These are phyloP conservation scores for Amphiura filiformis DNA, from an alignment of 35 echinoderm and acorn worm genomes.

Conservation along the genomic window DNA sequence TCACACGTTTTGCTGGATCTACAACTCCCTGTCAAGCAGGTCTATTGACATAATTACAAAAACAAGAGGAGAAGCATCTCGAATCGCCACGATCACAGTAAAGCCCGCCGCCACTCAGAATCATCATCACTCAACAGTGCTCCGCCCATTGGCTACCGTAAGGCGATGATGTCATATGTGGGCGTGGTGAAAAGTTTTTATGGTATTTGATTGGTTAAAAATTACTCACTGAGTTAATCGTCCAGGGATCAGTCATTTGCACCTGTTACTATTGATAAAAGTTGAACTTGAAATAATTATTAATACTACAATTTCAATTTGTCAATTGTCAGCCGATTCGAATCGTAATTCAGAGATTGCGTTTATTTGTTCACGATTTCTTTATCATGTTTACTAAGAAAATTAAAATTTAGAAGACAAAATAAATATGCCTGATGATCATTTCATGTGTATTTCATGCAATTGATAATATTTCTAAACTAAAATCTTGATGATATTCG, in stretches of 20 bases:
- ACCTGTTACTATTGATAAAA: neutral
- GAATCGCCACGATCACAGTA: neutral
- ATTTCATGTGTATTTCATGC: too few relatives aligned
- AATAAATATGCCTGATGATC: too few relatives aligned
- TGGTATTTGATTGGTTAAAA: neutral
- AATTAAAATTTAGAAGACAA: neutral
- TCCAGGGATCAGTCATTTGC: neutral
- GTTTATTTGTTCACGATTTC: neutral
- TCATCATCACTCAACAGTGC: neutral
- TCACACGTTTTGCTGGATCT: neutral
- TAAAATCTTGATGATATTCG: too few relatives aligned
- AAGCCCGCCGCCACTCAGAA: neutral
- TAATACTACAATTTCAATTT: neutral
- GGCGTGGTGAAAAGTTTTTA: neutral
- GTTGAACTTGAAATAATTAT: neutral
- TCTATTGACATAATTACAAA: conserved; percentile 26
- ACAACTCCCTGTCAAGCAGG: neutral
- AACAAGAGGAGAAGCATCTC: neutral
- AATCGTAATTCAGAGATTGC: neutral
- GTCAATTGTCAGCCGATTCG: neutral
- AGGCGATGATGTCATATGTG: neutral
- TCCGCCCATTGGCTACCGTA: neutral
- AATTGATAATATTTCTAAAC: too few relatives aligned
- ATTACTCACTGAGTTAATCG: neutral
- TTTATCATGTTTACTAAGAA: neutral